Percentiles rank a stretch among this genome's conserved stretches.
Evolutionary conservation across 2,113 vertebrate genomes (phyloP).

Genomic region (Gallinago jamesoni): DNA sequence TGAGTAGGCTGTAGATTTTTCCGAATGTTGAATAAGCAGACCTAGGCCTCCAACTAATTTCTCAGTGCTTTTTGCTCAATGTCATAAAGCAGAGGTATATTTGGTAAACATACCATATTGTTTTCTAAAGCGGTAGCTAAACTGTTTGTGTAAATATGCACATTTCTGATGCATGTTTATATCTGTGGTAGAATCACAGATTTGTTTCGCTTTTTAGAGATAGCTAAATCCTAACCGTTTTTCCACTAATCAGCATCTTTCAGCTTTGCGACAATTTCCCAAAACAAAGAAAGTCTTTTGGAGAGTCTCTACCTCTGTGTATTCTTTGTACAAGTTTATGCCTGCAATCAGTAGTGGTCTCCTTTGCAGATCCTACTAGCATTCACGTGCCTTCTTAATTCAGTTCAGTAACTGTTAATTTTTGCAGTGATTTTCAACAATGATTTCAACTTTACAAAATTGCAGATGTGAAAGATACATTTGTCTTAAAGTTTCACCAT

Average conservation of each 20-base stretch:
- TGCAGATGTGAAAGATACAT: conserved; percentile 55
- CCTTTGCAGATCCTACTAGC: neutral
- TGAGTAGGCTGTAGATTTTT: neutral
- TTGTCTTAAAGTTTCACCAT: conserved; percentile 1
- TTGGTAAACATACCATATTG: neutral
- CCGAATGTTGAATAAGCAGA: neutral
- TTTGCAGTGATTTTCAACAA: neutral
- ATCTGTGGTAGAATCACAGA: conserved; percentile 9
- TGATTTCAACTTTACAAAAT: neutral
- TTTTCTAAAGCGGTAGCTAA: neutral
- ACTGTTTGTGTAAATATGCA: neutral
- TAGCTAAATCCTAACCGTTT: neutral
- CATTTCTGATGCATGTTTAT: neutral
- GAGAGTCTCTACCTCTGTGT: neutral
- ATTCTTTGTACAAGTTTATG: conserved; percentile 12
- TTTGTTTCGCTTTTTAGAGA: conserved; percentile 25
- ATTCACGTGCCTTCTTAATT: neutral
- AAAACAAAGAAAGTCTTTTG: neutral
- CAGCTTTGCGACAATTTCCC: conserved; percentile 3
- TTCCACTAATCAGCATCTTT: conserved; percentile 7
- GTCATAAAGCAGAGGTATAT: neutral
- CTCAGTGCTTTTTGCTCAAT: neutral
- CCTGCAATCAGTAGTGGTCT: neutral
- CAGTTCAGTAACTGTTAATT: neutral
- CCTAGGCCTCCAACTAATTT: neutral